Evolutionary conservation across 1,140 invertebrate genomes (phyloP).

Genomic region (Rhynchophorus ferrugineus): DNA sequence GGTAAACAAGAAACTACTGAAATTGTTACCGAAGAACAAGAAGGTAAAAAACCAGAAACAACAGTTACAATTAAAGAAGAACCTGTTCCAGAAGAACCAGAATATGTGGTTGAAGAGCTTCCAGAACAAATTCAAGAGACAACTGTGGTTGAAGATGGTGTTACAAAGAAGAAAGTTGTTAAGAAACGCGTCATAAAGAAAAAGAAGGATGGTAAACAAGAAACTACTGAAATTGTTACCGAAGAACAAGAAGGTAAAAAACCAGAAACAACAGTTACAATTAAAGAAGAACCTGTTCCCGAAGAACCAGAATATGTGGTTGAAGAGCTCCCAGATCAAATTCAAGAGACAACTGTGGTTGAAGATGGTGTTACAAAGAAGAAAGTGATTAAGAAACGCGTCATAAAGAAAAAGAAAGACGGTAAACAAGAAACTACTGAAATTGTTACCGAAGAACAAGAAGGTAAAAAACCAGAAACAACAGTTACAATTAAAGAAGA

Average conservation of each 20-base stretch:
- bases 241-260: too few species aligned
- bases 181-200: too few species aligned
- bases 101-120: constrained; percentile 35
- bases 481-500: constrained; percentile 36
- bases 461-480: constrained; percentile 32
- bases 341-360: constrained; percentile 29
- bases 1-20: constrained; percentile 31
- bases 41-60: constrained; percentile 28
- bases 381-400: constrained; percentile 34
- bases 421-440: constrained; percentile 31
- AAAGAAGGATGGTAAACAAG: too few species aligned
- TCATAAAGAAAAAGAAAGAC: constrained; percentile 36
- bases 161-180: constrained; percentile 28
- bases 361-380: constrained; percentile 30
- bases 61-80: constrained; percentile 14
- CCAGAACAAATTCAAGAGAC: constrained; percentile 41
- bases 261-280: too few species aligned
- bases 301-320: too few species aligned
- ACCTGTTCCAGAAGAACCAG: constrained; percentile 19
- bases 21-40: constrained; percentile 35
- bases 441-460: constrained; percentile 37
- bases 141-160: constrained; percentile 9
- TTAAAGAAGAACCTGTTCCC: too few species aligned
- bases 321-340: constrained; percentile 18
- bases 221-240: too few species aligned